phyloP scores from a whole-genome alignment of 2,888 invertebrate genomes.

The Orthosia gothica region DNA sequence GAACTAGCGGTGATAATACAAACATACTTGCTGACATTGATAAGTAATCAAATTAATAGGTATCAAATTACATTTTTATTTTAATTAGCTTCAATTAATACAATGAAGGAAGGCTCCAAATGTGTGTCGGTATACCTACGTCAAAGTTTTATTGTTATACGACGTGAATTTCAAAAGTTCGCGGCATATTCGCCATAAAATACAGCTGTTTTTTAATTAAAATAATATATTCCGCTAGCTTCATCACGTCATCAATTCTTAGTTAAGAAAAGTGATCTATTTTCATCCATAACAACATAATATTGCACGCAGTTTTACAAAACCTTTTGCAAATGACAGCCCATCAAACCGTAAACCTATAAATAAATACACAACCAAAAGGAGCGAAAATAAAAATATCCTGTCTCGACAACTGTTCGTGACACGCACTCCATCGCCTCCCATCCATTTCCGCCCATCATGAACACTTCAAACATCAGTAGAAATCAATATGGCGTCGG shows the following conservation, averaged over 20 bases:
- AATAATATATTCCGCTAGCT: too few relatives aligned
- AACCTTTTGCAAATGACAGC: constrained; percentile 21
- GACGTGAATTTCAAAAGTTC: too few relatives aligned
- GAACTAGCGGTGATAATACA: neutral
- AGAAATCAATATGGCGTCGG: constrained; percentile 51
- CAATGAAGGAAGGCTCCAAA: neutral
- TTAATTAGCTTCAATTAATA: too few relatives aligned
- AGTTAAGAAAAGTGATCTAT: neutral
- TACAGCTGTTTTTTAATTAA: too few relatives aligned
- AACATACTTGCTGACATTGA: neutral
- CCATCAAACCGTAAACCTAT: constrained; percentile 11
- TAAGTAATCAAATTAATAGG: neutral
- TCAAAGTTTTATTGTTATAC: too few relatives aligned
- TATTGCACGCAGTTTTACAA: neutral
- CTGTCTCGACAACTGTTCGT: constrained; percentile 27
- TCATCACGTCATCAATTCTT: neutral
- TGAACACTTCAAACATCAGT: constrained; percentile 34
- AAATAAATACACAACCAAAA: constrained; percentile 20
- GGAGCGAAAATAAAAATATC: constrained; percentile 33
- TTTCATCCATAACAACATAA: neutral
- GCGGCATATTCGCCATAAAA: too few relatives aligned
- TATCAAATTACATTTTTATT: too few relatives aligned
- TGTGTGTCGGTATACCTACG: neutral
- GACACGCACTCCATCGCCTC: constrained; percentile 39
- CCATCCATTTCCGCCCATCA: constrained; percentile 28